Conservation (phyloP, 2,113 vertebrate genomes). For the Polyodon spathula region DNA sequence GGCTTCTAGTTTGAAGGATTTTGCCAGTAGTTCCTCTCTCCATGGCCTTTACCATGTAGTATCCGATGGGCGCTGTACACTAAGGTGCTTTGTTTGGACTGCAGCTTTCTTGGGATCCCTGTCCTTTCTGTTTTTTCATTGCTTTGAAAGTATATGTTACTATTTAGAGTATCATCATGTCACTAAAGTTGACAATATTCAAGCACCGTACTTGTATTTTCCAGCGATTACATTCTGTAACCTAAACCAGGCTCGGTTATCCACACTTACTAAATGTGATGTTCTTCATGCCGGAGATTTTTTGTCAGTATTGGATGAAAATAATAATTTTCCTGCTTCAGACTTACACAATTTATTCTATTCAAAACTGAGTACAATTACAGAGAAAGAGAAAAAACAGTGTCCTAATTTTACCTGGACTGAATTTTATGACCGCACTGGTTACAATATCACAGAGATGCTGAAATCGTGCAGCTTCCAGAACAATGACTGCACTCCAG, state of each 20-base stretch:
- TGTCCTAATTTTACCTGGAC: no score
- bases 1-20: conserved; percentile 31
- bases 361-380: conserved; percentile 9
- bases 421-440: no score
- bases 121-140: conserved; percentile 31
- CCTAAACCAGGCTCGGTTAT: conserved; percentile 41
- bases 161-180: conserved; percentile 41
- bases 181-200: conserved; percentile 45
- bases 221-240: conserved; percentile 44
- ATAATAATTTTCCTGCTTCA: conserved; percentile 11
- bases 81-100: conserved; percentile 37
- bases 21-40: conserved; percentile 35
- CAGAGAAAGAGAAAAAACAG: no score
- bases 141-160: conserved; percentile 17
- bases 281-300: conserved; percentile 41
- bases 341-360: conserved; percentile 10
- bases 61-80: conserved; percentile 8
- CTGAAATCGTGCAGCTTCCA: no score
- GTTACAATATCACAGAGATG: no score
- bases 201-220: conserved; percentile 22
- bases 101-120: conserved; percentile 35
- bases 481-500: no score
- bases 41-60: conserved; percentile 45
- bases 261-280: conserved; percentile 30
- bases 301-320: conserved; percentile 33